Percentiles rank a stretch among this genome's conserved stretches.
Conservation (phyloP, 2,888 invertebrate species). For the Stenichneumon culpator region DNA sequence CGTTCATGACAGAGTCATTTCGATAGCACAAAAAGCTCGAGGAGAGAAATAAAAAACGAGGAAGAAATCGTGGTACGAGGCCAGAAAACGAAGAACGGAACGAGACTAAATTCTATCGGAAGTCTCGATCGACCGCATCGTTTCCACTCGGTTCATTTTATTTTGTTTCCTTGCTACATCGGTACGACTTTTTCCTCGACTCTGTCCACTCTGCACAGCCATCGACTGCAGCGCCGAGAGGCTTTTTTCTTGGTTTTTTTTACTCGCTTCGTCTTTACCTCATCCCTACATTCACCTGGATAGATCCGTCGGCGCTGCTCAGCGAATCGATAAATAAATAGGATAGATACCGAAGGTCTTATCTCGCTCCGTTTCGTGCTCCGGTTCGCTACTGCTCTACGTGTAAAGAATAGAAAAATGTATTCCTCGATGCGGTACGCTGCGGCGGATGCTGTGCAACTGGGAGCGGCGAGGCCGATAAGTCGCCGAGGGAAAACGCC, state of each 20-base stretch:
- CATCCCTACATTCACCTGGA: conserved; percentile 25
- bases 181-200: conserved; percentile 28
- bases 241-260: background rate
- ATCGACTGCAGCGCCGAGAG: background rate
- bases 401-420: conserved; percentile 25
- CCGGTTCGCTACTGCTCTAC: conserved; percentile 35
- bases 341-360: conserved; percentile 40
- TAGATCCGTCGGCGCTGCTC: conserved; percentile 11
- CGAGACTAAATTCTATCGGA: conserved; percentile 57
- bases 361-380: conserved; percentile 36
- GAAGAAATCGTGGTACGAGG: conserved; percentile 20
- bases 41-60: background rate
- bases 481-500: conserved; percentile 21
- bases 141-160: conserved; percentile 40
- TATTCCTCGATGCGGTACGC: conserved; percentile 26
- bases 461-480: conserved; percentile 43
- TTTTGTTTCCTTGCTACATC: conserved; percentile 21
- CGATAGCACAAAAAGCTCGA: conserved; percentile 34
- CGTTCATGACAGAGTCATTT: conserved; percentile 52
- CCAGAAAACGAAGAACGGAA: conserved; percentile 15
- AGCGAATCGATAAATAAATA: conserved; percentile 56
- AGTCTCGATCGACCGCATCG: conserved; percentile 54
- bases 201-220: background rate
- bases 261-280: conserved; percentile 19
- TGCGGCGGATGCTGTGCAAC: conserved; percentile 34